Conservation (phyloP, 2,113 vertebrate species). For the Rhipidura dahli region DNA sequence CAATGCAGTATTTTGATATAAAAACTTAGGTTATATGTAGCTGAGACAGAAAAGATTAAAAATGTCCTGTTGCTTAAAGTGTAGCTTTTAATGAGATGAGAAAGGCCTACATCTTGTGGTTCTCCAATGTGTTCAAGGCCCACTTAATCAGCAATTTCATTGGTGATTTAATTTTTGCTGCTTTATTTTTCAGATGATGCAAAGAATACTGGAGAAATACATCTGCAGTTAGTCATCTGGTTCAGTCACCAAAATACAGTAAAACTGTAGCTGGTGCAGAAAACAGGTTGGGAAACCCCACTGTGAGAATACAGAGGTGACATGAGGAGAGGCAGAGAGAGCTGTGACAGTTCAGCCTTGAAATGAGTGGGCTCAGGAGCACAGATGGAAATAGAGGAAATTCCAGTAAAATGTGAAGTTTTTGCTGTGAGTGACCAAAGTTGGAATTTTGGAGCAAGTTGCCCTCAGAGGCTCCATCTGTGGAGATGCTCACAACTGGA, state of each 20-base stretch:
- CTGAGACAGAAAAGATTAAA: not conserved
- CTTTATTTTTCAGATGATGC: not conserved
- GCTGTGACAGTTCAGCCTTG: not conserved
- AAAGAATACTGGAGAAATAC: not conserved
- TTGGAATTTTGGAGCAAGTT: not conserved
- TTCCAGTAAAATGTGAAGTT: not conserved
- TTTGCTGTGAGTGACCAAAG: not conserved
- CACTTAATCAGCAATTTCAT: not conserved
- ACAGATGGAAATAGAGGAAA: not conserved
- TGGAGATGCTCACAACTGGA: not conserved
- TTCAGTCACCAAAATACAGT: not conserved
- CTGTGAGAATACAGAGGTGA: not conserved
- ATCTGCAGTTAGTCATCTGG: not conserved
- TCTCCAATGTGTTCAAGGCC: not conserved
- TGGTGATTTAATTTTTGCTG: not conserved
- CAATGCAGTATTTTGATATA: not conserved
- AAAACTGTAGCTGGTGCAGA: not conserved
- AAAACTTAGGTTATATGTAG: not conserved
- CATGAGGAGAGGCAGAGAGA: not conserved
- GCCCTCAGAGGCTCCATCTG: accelerated
- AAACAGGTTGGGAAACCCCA: not conserved
- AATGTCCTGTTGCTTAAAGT: not conserved
- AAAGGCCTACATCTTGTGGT: not conserved
- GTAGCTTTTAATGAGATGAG: not conserved
- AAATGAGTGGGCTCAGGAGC: not conserved